Base-by-base conservation (phyloP, 2,888 invertebrate species). In the Globia sparganii region DNA sequence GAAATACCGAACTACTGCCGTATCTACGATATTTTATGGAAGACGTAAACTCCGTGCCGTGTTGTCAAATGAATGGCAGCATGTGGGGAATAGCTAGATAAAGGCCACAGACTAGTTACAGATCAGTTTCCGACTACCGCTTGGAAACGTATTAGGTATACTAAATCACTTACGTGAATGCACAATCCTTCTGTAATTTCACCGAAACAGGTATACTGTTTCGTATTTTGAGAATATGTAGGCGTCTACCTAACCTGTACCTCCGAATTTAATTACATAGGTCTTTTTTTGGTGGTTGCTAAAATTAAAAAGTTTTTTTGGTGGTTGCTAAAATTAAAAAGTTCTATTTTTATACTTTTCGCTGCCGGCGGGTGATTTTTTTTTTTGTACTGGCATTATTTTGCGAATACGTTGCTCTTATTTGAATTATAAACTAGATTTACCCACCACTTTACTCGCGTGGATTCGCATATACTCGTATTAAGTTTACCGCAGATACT, bases 61-160 rank as follows among this genome's bases (percentile, higher is more conserved):
- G 83, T 86, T 89, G 88, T 89, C 86, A 88, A 91, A 90, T 92
- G 89, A 92, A 91, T 88, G 84, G 88, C 88, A 83, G 83, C 74
- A 84, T 84, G 79, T 68, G 85, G 71, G 80, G 86, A 87, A 83
- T 83, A 77, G 86, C 83, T 86, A 88, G 86, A 90, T 89, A 89
- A 90, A 91, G 87, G 87, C 88, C 81, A 83, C 70, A 85, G 80
- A 81, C 87, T 90, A 90, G 91, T 91, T 89, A 88, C 86, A 87
- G 88, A 92, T 92, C 91, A 90, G 89, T 90, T 89, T 87, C 87
- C 84, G 68, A 83, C 74, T 88, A 88, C 86, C 85, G 75, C 86
- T 87, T 78, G 81, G 87, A 83, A 88, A 89, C 88, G 86, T 85
- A 81, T 90, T 91, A n/a, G n/a, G n/a, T n/a, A 90, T 89, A 90